Evolutionary conservation across 2,888 invertebrate genomes (phyloP).

Genomic region (Catocala nupta): DNA sequence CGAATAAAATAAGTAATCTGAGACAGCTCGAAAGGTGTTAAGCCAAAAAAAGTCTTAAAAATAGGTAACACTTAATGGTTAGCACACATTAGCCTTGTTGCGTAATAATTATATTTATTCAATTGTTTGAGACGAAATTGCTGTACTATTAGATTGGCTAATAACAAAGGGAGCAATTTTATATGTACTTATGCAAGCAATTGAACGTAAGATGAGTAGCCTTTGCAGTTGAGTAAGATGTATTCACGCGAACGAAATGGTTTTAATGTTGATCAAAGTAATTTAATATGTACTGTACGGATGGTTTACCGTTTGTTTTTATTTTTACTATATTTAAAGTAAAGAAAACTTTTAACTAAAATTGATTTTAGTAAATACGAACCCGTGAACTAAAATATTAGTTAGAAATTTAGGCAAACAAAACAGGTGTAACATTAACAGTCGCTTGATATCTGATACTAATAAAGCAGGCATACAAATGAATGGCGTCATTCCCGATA

Average conservation of each 20-base stretch:
- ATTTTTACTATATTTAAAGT: no score
- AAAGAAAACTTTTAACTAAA: no score
- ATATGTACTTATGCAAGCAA: constrained; percentile 38
- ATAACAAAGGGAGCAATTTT: constrained; percentile 41
- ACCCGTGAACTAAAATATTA: no score
- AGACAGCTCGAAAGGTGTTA: constrained; percentile 1
- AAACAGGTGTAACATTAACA: no score
- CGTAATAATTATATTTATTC: constrained; percentile 39
- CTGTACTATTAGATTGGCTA: constrained; percentile 41
- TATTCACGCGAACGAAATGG: constrained; percentile 10
- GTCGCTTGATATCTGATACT: no score
- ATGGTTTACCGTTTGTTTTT: no score
- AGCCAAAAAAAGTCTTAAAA: constrained; percentile 3
- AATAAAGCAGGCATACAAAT: no score
- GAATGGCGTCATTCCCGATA: no score
- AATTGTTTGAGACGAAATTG: constrained; percentile 50
- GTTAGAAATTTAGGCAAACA: no score
- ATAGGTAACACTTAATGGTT: constrained; percentile 28
- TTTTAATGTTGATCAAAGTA: background rate
- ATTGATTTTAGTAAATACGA: no score
- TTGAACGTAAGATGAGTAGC: constrained; percentile 36
- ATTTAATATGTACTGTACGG: no score
- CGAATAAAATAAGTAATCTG: background rate
- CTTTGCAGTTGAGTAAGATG: constrained; percentile 23
- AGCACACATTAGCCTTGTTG: constrained; percentile 29